These are phyloP conservation scores for Heliothis subflexa DNA, from an alignment of 1,140 invertebrate genomes.

Conservation along the genomic window DNA sequence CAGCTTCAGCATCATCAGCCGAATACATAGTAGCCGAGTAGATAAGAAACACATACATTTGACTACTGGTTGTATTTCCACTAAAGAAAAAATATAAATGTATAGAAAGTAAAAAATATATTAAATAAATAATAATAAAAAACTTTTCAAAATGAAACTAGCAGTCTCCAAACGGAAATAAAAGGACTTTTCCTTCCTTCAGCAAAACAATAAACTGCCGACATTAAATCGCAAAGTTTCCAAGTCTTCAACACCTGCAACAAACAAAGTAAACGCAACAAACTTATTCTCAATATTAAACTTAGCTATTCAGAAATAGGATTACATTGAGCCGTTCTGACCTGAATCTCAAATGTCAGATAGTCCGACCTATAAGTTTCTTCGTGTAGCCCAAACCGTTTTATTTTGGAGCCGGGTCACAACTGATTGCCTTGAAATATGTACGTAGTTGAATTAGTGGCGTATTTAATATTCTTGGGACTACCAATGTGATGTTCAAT, in stretches of 20 bases:
- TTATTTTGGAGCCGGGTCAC: conserved; percentile 37
- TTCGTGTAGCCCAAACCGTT: conserved; percentile 6
- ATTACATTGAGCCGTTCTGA: conserved; percentile 48
- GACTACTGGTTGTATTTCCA: no score
- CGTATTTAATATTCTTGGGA: conserved; percentile 2
- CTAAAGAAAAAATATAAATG: no score
- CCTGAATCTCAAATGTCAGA: conserved; percentile 55
- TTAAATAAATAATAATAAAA: background rate
- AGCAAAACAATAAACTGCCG: background rate
- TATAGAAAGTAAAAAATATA: no score
- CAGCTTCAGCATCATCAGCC: no score
- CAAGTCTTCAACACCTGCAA: conserved; percentile 11
- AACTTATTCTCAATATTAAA: conserved; percentile 51
- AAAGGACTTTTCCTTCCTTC: conserved; percentile 10
- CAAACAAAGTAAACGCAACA: conserved; percentile 24
- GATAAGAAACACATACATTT: no score
- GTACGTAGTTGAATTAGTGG: conserved; percentile 19
- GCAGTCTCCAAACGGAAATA: background rate
- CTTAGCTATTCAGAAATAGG: conserved; percentile 47
- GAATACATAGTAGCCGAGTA: no score
- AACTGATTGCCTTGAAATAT: conserved; percentile 39
- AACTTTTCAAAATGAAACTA: background rate
- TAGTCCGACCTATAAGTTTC: conserved; percentile 39
- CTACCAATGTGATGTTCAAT: conserved; percentile 8
- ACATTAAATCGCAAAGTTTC: conserved; percentile 26